Percentiles rank a stretch among this genome's conserved stretches.
Evolutionary conservation across 2,888 invertebrate species (phyloP).

Genomic region (Hydriomena furcata): DNA sequence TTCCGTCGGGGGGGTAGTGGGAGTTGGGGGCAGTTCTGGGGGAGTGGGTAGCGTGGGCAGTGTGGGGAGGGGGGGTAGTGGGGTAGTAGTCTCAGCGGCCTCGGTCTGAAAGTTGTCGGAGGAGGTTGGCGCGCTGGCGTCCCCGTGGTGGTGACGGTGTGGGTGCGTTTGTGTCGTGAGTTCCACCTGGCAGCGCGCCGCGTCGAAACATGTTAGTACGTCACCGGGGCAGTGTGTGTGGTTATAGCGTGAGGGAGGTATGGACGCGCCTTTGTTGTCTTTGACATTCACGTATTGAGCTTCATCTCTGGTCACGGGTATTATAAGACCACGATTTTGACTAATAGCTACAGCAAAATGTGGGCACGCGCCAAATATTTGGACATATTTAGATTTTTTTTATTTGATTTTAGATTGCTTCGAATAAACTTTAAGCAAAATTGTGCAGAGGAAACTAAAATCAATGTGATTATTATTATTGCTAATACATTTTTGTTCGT

Average conservation of each 20-base stretch:
- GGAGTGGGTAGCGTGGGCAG: constrained; percentile 34
- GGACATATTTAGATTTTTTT: too few species aligned
- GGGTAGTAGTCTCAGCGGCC: constrained; percentile 50
- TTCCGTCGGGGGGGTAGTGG: constrained; percentile 44
- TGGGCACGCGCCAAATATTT: too few species aligned
- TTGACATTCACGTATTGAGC: neutral
- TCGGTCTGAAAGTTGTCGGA: constrained; percentile 78
- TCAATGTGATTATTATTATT: too few species aligned
- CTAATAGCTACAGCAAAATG: too few species aligned
- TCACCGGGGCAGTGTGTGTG: constrained; percentile 63
- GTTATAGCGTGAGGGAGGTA: constrained; percentile 43
- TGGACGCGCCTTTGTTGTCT: constrained; percentile 25
- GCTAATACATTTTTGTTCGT: too few species aligned
- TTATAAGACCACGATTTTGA: too few species aligned
- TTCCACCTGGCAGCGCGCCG: constrained; percentile 69
- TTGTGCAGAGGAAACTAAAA: too few species aligned
- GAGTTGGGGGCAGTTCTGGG: constrained; percentile 45
- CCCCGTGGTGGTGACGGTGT: constrained; percentile 78
- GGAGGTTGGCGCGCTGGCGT: constrained; percentile 65
- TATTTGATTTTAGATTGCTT: too few species aligned
- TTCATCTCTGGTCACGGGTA: too few species aligned
- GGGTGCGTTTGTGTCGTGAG: constrained; percentile 53
- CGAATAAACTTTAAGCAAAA: too few species aligned
- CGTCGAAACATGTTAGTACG: constrained; percentile 77
- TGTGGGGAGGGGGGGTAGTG: constrained; percentile 27